phyloP scores from a whole-genome alignment of 2,888 invertebrate species.

The Prosopocoilus inquinatus region DNA sequence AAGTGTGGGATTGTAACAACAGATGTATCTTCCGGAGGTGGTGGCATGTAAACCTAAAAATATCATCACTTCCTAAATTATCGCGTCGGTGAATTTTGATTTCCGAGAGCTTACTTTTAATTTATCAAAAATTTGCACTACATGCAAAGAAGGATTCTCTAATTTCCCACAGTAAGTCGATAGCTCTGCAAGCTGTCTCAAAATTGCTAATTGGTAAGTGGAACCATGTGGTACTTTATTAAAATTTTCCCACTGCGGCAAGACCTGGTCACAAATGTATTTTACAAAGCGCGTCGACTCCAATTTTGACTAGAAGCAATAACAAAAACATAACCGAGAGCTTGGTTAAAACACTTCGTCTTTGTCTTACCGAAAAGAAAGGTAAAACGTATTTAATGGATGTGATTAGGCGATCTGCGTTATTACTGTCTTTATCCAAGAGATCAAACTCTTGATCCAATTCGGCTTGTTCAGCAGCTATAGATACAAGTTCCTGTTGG shows the following conservation, averaged over 20 bases:
- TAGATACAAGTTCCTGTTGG: conserved; percentile 82
- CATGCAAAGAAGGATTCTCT: conserved; percentile 71
- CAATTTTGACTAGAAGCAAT: conserved; percentile 71
- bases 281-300: conserved; percentile 81
- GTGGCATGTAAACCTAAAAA: conserved; percentile 79
- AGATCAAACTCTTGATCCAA: conserved; percentile 63
- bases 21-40: conserved; percentile 73
- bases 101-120: conserved; percentile 66
- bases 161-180: conserved; percentile 73
- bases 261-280: conserved; percentile 81
- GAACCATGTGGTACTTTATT: conserved; percentile 60
- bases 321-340: conserved; percentile 14
- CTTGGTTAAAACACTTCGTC: background rate
- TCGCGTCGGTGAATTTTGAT: background rate
- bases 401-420: conserved; percentile 77
- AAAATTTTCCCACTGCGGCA: conserved; percentile 72
- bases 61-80: conserved; percentile 11
- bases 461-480: conserved; percentile 84
- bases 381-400: conserved; percentile 84
- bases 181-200: conserved; percentile 86
- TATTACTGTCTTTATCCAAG: conserved; percentile 61
- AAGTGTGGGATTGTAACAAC: conserved; percentile 72
- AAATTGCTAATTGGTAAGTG: conserved; percentile 71
- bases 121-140: conserved; percentile 74
- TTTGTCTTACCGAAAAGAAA: conserved; percentile 81